phyloP scores from a whole-genome alignment of 2,113 vertebrate genomes.

The Myanophis thanlyinensis region DNA sequence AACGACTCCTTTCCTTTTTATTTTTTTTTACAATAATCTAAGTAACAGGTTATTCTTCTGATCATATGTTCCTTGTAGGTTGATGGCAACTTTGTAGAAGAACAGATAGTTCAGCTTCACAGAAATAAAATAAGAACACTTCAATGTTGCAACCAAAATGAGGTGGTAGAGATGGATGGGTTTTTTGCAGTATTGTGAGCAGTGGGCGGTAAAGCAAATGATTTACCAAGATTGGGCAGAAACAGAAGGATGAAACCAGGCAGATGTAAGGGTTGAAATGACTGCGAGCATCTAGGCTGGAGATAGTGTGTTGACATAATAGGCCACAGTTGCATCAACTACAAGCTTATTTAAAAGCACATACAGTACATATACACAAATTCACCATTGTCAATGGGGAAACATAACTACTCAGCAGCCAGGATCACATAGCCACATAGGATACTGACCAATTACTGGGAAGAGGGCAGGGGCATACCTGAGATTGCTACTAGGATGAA shows the following conservation, averaged over 20 bases:
- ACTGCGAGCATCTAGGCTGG: neutral
- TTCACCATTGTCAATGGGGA: neutral
- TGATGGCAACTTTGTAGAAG: neutral
- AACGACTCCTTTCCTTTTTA: neutral
- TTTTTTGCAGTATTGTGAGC: neutral
- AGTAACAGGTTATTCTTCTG: neutral
- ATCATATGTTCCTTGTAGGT: neutral
- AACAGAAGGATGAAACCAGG: neutral
- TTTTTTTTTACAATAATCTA: neutral
- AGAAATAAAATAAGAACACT: neutral
- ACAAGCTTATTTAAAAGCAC: no score
- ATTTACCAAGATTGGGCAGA: neutral
- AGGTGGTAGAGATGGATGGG: neutral
- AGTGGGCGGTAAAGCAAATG: neutral
- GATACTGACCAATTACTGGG: neutral
- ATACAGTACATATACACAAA: no score
- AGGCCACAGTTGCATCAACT: neutral
- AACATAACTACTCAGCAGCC: neutral
- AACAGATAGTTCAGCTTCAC: neutral
- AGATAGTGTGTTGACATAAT: neutral
- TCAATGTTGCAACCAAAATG: neutral
- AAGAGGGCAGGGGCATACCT: neutral
- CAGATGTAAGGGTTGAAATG: neutral
- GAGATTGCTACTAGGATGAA: neutral
- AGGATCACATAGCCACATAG: neutral